A percentile compares a stretch with the other conserved stretches of the same genome.
These are phyloP conservation scores for Speoplatyrhinus poulsoni DNA, from an alignment of 2,113 vertebrate species.

Conservation along the genomic window DNA sequence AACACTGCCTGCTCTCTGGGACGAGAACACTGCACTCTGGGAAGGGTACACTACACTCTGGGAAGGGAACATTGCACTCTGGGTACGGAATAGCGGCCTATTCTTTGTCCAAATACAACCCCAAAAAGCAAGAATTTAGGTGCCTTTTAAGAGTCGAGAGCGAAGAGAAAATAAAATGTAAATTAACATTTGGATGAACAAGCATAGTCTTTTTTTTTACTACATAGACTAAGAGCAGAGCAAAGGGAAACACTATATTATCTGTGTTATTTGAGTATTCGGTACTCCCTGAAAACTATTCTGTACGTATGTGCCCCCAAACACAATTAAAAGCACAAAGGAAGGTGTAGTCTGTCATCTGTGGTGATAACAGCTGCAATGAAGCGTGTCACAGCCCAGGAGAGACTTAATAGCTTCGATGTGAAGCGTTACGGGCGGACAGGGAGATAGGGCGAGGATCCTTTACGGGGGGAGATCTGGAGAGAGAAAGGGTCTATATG, in stretches of 20 bases:
- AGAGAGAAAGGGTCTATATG: constrained; percentile 40
- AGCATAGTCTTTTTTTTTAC: too few relatives aligned
- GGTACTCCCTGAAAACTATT: background rate
- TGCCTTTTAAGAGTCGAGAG: background rate
- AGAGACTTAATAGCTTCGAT: constrained; percentile 19
- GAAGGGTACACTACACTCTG: too few relatives aligned
- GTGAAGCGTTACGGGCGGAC: constrained; percentile 10
- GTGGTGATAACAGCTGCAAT: constrained; percentile 12
- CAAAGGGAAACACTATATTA: background rate
- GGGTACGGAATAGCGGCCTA: too few relatives aligned
- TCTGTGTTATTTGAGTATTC: background rate
- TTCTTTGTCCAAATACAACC: constrained; percentile 25
- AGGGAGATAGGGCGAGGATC: constrained; percentile 3
- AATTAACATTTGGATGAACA: too few relatives aligned
- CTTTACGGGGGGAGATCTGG: background rate
- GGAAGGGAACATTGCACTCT: background rate
- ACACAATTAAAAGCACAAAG: constrained; percentile 23
- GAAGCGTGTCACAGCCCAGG: constrained; percentile 14
- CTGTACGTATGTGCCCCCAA: background rate
- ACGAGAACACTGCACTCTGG: constrained; percentile 6
- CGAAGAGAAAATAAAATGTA: background rate
- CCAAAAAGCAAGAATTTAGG: background rate
- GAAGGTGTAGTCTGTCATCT: constrained; percentile 4
- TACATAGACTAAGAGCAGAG: background rate
- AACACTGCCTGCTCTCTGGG: too few relatives aligned